Evolutionary conservation across 2,113 vertebrate species (phyloP).

Genomic region (Barbus barbus): DNA sequence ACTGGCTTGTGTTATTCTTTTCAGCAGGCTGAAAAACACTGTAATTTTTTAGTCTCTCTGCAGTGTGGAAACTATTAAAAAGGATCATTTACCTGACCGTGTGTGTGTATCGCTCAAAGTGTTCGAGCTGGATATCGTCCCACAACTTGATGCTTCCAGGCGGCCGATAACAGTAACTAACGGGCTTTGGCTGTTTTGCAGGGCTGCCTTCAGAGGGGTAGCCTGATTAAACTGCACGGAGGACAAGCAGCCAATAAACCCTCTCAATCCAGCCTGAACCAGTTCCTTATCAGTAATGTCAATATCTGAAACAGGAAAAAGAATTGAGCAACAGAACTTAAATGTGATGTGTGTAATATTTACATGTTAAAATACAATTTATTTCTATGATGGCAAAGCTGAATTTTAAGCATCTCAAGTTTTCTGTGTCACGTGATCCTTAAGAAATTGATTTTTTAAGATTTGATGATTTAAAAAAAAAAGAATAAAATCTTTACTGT

Average conservation of each 20-base stretch:
- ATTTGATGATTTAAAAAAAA: too few relatives aligned
- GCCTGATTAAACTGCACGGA: slow-evolving; percentile 92
- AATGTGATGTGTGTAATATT: neutral
- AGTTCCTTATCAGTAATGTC: slow-evolving; percentile 79
- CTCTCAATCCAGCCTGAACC: slow-evolving; percentile 77
- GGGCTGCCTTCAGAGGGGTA: slow-evolving; percentile 88
- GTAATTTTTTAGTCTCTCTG: neutral
- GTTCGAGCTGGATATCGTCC: slow-evolving; percentile 73
- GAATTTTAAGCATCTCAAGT: neutral
- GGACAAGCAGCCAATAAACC: slow-evolving; percentile 91
- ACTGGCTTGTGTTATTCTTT: neutral
- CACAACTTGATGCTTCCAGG: slow-evolving; percentile 84
- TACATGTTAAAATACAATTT: neutral
- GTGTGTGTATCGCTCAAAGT: slow-evolving; percentile 75
- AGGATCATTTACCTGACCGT: slow-evolving; percentile 78
- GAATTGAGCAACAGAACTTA: neutral
- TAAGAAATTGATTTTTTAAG: neutral
- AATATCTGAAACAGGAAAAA: slow-evolving; percentile 71
- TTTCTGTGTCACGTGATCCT: neutral
- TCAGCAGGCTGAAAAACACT: neutral
- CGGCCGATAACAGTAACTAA: slow-evolving; percentile 81
- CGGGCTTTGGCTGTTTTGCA: slow-evolving; percentile 81
- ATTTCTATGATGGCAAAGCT: neutral
- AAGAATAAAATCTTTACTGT: too few relatives aligned
- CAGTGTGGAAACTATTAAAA: slow-evolving; percentile 19